Evolutionary conservation across 2,113 vertebrate genomes (phyloP).

Genomic region (mouse (Mus musculus)): GRCm39 chr9:32790501-32791000

Average conservation of each 20-base stretch:
- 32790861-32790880: not conserved
- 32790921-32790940: not conserved
- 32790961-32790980: not conserved
- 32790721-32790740: not conserved
- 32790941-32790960: not conserved
- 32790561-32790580: not conserved
- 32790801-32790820: not conserved
- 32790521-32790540: not conserved
- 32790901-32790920: not conserved
- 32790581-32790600: not conserved
- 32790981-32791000: not conserved
- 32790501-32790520: not conserved
- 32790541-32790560: not conserved
- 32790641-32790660: not conserved
- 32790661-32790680: not conserved
- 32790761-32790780: not conserved
- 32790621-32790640: constrained; percentile 10
- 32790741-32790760: not conserved
- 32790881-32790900: not conserved
- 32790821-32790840: not conserved
- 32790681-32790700: not conserved
- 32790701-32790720: not conserved
- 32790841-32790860: not conserved
- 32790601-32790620: constrained; percentile 1
- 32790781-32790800: not conserved